Evolutionary conservation across 2,113 vertebrate genomes (phyloP).

Genomic region (Tachuris rubrigastra): DNA sequence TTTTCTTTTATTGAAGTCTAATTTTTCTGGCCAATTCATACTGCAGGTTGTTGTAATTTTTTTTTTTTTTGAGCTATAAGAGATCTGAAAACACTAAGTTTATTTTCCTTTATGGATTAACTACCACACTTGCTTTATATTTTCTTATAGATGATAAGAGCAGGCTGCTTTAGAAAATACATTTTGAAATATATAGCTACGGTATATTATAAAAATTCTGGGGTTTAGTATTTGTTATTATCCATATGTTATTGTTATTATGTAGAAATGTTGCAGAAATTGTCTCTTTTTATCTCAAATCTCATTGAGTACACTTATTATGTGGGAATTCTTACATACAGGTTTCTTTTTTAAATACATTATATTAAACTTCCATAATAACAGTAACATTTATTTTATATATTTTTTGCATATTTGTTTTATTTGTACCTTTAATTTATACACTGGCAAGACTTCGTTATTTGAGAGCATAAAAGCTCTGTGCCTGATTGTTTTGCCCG

Average conservation of each 20-base stretch:
- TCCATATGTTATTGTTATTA: not conserved
- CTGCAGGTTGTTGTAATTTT: not conserved
- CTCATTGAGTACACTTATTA: not conserved
- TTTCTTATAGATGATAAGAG: not conserved
- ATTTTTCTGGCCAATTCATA: not conserved
- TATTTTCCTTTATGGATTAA: not conserved
- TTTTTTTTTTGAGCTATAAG: not conserved
- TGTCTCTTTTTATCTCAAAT: not conserved
- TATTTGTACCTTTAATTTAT: not conserved
- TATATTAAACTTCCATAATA: not conserved
- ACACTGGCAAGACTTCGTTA: not conserved
- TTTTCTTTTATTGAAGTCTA: not conserved
- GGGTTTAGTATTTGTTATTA: not conserved
- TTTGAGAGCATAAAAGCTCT: not conserved
- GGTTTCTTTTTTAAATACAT: not conserved
- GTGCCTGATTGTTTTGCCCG: not conserved
- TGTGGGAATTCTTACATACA: not conserved
- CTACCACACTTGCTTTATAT: not conserved
- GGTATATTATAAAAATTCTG: not conserved
- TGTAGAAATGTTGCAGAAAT: not conserved
- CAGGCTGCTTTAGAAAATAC: not conserved
- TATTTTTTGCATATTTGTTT: rapidly evolving
- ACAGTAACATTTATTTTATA: not conserved
- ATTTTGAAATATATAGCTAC: not conserved
- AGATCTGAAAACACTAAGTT: not conserved